Base-by-base conservation (phyloP, 1,140 invertebrate genomes). In the Lasioglossum baleicum region DNA sequence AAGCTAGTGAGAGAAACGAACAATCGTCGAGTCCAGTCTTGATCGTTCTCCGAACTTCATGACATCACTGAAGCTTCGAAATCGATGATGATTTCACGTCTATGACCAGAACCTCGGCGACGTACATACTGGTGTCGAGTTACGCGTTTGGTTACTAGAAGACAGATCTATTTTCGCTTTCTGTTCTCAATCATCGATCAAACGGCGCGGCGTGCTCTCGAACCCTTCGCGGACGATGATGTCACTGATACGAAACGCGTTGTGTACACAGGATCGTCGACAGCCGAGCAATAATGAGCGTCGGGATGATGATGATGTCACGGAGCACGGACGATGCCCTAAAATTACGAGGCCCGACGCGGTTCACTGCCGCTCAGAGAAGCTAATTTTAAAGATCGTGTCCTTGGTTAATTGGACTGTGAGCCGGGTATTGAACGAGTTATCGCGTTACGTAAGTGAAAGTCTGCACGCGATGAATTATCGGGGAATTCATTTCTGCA, bases 101-200 rank as follows among this genome's bases (percentile, higher is more conserved):
- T 7, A 7, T 7, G n/a, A 26, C 8, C 17, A n/a, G 13, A 35
- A 13, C 42, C 15, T 31, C 17, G 13, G 15, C 13, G n/a, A 17
- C 1, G 15, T 10, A 15, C 64, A 58, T 51, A 40, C 51, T 64
- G 64, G 78, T 75, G 64, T 80, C 72, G 78, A 5, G 72, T 80
- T 63, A 74, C 76, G 3, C 7, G 11, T 44, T 58, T n/a, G 40
- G 65, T 20, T 31, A 11, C 44, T 67, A 35, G 66, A 75, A 80
- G 77, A 76, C 65, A 35, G 82, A 85, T 85, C 83, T 86, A 86
- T 85, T 86, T 85, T 76, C 80, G 83, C 85, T 72, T 72, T 67
- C 69, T 60, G 68, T 5, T 6, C 42, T 53, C 31, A n/a, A 80
- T 82, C 80, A 26, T 67, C 53, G 75, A 74, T 84, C 74, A 48